Conservation (phyloP, 2,113 vertebrate species). For the Eulemur macaco region DNA sequence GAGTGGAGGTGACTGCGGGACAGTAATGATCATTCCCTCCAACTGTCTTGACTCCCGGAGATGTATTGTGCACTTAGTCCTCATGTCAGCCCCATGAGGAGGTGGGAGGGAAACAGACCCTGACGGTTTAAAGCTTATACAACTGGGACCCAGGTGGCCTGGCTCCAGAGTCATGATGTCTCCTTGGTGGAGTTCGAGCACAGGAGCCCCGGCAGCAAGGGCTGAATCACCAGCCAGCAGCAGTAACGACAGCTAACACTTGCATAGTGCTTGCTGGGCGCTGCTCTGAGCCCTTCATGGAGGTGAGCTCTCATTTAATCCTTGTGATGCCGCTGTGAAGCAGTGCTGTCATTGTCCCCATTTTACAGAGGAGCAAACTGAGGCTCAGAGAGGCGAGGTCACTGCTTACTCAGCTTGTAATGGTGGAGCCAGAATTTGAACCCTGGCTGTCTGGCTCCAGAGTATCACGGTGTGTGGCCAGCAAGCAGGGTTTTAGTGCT, state of each 20-base stretch:
- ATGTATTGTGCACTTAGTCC: neutral
- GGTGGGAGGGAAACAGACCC: neutral
- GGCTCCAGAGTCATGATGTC: neutral
- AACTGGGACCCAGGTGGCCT: rapidly evolving
- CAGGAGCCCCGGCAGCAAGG: neutral
- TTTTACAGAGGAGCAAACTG: neutral
- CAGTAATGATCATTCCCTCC: rapidly evolving
- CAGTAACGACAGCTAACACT: rapidly evolving
- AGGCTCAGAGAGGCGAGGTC: neutral
- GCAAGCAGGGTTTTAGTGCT: neutral
- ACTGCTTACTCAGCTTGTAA: neutral
- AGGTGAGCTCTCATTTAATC: neutral
- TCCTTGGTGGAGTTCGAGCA: neutral
- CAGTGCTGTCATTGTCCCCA: neutral
- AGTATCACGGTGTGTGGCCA: rapidly evolving
- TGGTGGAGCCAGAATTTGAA: neutral
- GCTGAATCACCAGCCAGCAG: neutral
- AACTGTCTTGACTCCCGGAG: rapidly evolving
- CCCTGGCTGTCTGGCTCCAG: neutral
- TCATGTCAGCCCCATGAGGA: neutral
- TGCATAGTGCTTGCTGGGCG: rapidly evolving
- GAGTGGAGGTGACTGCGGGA: neutral
- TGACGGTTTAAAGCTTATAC: neutral
- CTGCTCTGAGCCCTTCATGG: rapidly evolving
- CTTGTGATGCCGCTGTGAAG: neutral